These are phyloP conservation scores for Palloptera scutellata DNA, from an alignment of 2,888 invertebrate genomes.

Conservation along the genomic window DNA sequence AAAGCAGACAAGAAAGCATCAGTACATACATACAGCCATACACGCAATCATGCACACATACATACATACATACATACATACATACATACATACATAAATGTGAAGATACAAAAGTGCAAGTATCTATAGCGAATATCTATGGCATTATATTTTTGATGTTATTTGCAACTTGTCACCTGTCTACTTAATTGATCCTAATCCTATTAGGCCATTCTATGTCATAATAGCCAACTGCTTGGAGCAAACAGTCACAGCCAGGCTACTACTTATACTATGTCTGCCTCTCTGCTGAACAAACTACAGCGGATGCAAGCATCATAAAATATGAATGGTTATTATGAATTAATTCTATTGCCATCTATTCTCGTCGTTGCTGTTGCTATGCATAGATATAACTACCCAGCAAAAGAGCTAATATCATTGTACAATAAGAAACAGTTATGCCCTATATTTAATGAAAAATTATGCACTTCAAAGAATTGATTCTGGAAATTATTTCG, in stretches of 20 bases:
- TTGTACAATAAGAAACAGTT: too few species aligned
- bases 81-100: not conserved
- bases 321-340: not conserved
- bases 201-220: conserved; percentile 27
- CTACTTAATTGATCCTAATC: conserved; percentile 32
- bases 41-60: not conserved
- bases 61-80: too few species aligned
- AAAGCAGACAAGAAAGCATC: too few species aligned
- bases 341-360: not conserved
- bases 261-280: not conserved
- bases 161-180: conserved; percentile 34
- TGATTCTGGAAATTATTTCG: too few species aligned
- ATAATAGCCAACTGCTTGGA: conserved; percentile 20
- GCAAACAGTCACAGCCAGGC: not conserved
- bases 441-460: too few species aligned
- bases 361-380: not conserved
- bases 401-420: too few species aligned
- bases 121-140: too few species aligned
- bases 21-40: not conserved
- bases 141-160: not conserved
- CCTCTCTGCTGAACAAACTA: not conserved
- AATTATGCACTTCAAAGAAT: too few species aligned
- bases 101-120: not conserved
- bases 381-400: not conserved
- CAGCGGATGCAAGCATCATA: not conserved